Conservation (phyloP, 1,140 invertebrate genomes). For the Danaus plexippus region DNA sequence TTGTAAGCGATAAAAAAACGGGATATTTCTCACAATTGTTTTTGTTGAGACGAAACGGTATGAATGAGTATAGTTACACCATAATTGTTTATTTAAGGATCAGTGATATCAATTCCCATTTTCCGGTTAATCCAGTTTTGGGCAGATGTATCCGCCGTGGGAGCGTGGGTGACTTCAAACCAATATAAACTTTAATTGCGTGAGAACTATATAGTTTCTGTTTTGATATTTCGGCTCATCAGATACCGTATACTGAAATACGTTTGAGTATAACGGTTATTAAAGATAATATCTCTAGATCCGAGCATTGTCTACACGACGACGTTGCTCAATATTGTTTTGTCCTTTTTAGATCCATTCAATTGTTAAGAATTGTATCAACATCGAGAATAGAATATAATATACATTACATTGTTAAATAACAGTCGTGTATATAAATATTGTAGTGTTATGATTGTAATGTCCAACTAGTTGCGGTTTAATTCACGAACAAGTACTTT, state of each 20-base stretch:
- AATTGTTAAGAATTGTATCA: too few relatives aligned
- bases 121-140: slow-evolving; percentile 17
- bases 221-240: slow-evolving; percentile 8
- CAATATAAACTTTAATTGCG: neutral
- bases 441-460: too few relatives aligned
- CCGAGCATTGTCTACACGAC: too few relatives aligned
- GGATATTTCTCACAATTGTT: neutral
- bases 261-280: slow-evolving; percentile 14
- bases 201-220: too few relatives aligned
- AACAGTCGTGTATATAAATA: too few relatives aligned
- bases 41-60: neutral
- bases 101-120: slow-evolving; percentile 10
- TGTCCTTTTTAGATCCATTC: neutral
- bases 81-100: slow-evolving; percentile 5
- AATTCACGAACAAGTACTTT: too few relatives aligned
- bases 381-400: too few relatives aligned
- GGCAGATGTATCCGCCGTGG: slow-evolving; percentile 13
- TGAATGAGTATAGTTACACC: neutral
- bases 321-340: neutral
- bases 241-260: slow-evolving; percentile 21
- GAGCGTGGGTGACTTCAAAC: slow-evolving; percentile 10
- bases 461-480: too few relatives aligned
- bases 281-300: slow-evolving; percentile 8
- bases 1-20: too few relatives aligned
- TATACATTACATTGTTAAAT: too few relatives aligned